Conservation (phyloP, 1,140 invertebrate genomes). For the Cotesia vestalis region DNA sequence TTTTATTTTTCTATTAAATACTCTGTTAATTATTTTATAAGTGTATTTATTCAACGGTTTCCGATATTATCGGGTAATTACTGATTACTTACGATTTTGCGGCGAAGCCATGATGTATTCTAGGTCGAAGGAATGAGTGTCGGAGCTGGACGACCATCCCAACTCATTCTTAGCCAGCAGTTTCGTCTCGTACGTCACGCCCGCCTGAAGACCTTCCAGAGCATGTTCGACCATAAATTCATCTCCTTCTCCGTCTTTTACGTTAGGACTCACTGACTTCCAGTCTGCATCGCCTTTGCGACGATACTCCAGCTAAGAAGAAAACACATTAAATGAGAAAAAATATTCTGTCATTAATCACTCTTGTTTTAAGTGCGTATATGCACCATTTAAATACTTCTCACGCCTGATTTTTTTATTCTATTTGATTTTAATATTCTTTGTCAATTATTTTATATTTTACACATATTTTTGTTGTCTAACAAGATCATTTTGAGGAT, state of each 20-base stretch:
- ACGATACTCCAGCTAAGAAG: slow-evolving; percentile 53
- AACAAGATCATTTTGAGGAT: too few species aligned
- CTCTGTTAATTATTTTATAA: neutral
- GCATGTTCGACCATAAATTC: slow-evolving; percentile 46
- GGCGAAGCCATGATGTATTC: slow-evolving; percentile 26
- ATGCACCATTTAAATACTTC: slow-evolving; percentile 7
- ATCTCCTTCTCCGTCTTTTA: slow-evolving; percentile 49
- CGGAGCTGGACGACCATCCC: slow-evolving; percentile 53
- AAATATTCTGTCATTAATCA: too few species aligned
- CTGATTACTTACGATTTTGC: slow-evolving; percentile 32
- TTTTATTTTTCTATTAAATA: neutral
- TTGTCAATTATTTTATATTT: too few species aligned
- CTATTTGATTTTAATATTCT: neutral
- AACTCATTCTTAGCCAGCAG: slow-evolving; percentile 51
- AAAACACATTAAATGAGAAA: slow-evolving; percentile 3
- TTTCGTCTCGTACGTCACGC: slow-evolving; percentile 49
- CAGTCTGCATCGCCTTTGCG: slow-evolving; percentile 45
- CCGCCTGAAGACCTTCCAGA: slow-evolving; percentile 48
- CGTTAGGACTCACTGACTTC: slow-evolving; percentile 43
- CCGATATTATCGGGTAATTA: too few species aligned
- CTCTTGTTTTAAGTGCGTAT: neutral
- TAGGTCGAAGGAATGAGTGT: slow-evolving; percentile 45
- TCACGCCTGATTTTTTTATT: neutral
- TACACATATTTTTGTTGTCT: too few species aligned
- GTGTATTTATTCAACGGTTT: neutral